These are phyloP conservation scores for Chiloscyllium plagiosum DNA, from an alignment of 2,113 vertebrate genomes.

Conservation along the genomic window DNA sequence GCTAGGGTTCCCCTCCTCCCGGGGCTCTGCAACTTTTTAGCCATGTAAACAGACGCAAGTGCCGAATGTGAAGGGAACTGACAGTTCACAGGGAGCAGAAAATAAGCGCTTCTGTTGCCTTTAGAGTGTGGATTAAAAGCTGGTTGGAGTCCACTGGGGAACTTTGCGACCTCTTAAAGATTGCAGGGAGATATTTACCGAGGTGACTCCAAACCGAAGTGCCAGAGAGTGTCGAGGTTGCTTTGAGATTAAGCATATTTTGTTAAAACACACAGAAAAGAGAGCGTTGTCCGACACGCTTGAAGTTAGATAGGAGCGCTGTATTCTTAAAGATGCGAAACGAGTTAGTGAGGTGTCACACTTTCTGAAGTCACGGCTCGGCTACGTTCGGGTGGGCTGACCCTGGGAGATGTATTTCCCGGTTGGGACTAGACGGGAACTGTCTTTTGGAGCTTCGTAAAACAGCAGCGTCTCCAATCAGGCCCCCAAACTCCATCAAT, in stretches of 20 bases:
- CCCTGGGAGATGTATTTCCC: no score
- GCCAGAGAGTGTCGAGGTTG: slow-evolving; percentile 64
- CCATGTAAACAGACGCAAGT: neutral
- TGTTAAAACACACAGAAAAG: slow-evolving; percentile 51
- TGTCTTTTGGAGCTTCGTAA: no score
- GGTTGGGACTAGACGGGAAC: no score
- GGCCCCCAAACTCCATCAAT: no score
- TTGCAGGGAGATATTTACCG: slow-evolving; percentile 53
- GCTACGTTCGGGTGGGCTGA: neutral
- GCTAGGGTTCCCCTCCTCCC: no score
- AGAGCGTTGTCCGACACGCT: slow-evolving; percentile 64
- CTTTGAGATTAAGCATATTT: slow-evolving; percentile 68
- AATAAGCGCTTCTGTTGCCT: neutral
- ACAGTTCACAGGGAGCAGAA: no score
- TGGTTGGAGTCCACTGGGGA: neutral
- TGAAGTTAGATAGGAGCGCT: slow-evolving; percentile 54
- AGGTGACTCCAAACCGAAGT: slow-evolving; percentile 58
- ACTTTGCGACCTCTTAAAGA: slow-evolving; percentile 41
- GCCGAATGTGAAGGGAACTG: neutral
- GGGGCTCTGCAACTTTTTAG: no score
- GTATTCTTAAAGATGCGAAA: slow-evolving; percentile 55
- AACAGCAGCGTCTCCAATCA: no score
- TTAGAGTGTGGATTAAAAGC: neutral
- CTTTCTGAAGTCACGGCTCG: slow-evolving; percentile 41
- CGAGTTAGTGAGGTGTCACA: slow-evolving; percentile 40